Conservation (phyloP, 2,797 vertebrate genomes). For the Erpetoichthys calabaricus region DNA sequence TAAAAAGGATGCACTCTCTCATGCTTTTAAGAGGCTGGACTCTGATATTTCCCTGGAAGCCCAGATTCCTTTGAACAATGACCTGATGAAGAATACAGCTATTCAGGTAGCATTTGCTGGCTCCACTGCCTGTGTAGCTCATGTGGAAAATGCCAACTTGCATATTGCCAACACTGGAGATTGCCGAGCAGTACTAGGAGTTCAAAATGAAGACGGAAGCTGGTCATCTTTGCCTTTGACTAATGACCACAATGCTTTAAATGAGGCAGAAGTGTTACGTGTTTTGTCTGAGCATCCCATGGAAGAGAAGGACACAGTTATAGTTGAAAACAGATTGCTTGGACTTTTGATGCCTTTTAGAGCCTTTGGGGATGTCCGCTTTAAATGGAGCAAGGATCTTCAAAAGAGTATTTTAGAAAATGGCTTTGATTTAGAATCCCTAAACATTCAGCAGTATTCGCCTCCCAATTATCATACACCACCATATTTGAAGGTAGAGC, state of each 20-base stretch:
- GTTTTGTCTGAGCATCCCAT: constrained; percentile 65
- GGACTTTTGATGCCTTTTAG: constrained; percentile 85
- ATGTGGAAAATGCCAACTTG: constrained; percentile 58
- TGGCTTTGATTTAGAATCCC: constrained; percentile 58
- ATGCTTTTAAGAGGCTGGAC: constrained; percentile 78
- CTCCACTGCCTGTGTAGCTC: constrained; percentile 76
- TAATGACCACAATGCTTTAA: constrained; percentile 70
- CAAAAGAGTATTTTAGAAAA: constrained; percentile 67
- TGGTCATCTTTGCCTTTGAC: constrained; percentile 81
- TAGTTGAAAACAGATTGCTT: constrained; percentile 72
- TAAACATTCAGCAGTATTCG: constrained; percentile 73
- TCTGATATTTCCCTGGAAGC: constrained; percentile 82
- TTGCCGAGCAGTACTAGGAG: constrained; percentile 73
- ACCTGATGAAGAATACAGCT: constrained; percentile 64
- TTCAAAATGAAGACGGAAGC: constrained; percentile 58
- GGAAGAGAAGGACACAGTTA: constrained; percentile 63
- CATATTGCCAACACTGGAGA: constrained; percentile 82
- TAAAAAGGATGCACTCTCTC: constrained; percentile 58
- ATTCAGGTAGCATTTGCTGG: constrained; percentile 88
- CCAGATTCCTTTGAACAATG: constrained; percentile 68
- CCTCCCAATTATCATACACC: constrained; percentile 75
- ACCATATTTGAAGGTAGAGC: constrained; percentile 78
- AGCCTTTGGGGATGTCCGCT: constrained; percentile 78
- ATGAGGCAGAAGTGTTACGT: constrained; percentile 62
- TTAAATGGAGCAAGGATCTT: constrained; percentile 86